Conservation (phyloP, 2,797 vertebrate genomes). For the Hybognathus amarus region DNA sequence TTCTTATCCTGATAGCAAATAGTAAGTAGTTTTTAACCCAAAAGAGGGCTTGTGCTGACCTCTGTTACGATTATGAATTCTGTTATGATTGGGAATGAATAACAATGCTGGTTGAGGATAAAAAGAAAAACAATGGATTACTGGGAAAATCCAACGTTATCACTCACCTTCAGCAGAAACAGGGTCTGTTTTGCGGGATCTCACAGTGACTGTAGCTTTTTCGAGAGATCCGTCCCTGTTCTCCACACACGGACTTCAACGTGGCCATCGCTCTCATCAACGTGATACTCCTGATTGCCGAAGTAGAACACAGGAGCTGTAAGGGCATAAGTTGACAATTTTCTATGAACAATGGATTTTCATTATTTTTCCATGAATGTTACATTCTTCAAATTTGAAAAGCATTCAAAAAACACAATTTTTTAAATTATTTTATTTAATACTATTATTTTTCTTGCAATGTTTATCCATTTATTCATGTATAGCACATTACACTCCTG, state of each 20-base stretch:
- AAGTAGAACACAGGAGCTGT: conserved; percentile 88
- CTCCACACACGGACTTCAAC: conserved; percentile 89
- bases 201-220: conserved; percentile 84
- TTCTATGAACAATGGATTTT: background rate
- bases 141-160: background rate
- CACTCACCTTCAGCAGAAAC: conserved; percentile 87
- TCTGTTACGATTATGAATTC: background rate
- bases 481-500: background rate
- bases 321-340: background rate
- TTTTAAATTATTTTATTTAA: background rate
- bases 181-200: conserved; percentile 86
- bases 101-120: background rate
- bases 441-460: background rate
- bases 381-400: background rate
- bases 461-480: background rate
- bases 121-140: background rate
- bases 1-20: background rate
- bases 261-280: conserved; percentile 87
- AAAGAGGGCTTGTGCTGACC: background rate
- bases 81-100: background rate
- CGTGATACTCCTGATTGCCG: conserved; percentile 78
- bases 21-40: background rate
- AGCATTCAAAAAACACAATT: background rate
- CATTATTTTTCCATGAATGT: background rate
- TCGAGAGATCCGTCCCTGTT: conserved; percentile 88